Evolutionary conservation across 2,797 vertebrate genomes (phyloP), one percentile per base, ranked within the genome.

Genomic region (Neosilurus mollespiculum): DNA sequence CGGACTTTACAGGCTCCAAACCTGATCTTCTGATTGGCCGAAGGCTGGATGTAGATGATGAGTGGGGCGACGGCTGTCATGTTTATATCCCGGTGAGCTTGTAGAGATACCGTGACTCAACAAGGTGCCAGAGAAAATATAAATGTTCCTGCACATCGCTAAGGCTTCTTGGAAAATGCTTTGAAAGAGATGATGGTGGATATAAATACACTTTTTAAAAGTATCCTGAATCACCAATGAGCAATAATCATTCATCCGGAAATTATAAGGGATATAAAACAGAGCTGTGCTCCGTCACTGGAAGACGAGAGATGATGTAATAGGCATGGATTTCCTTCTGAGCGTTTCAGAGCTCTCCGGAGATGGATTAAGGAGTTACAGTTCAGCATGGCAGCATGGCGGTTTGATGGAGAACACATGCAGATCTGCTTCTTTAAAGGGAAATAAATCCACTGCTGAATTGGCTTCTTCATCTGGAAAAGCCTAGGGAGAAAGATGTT

Each of bases 401-500:
- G 20, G 22, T 9, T 2, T 43, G 58, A 78, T 49, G n/a, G 8
- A 18, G 76, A 78, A 64, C 62, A 62, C 59, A 78, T 26, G 22
- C 76, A 11, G 58, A 14, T 62, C 56, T 43, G 56, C 56, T 59
- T 61, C 26, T 64, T 37, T 7, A 51, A 16, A 26, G 37, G 76
- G 76, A 78, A 64, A 78, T 64, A 3, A 26, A 78, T 78, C 37
- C 14, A 14, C 3, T 5, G 11, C 0, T 18, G 22, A 83, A 71
- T 83, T 89, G 88, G 85, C 79, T 81, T 85, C 82, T 89, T 86
- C 54, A 92, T 94, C 92, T 94, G 94, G 93, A 93, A 94, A 93
- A 88, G 83, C 91, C 90, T 86, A 88, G 89, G 93, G 90, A 87
- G 78, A 86, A 51, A n/a, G 3, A 15, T 1, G 1, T 43, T 43